phyloP scores from a whole-genome alignment of 2,797 vertebrate species.

The Sorex maritimensis region DNA sequence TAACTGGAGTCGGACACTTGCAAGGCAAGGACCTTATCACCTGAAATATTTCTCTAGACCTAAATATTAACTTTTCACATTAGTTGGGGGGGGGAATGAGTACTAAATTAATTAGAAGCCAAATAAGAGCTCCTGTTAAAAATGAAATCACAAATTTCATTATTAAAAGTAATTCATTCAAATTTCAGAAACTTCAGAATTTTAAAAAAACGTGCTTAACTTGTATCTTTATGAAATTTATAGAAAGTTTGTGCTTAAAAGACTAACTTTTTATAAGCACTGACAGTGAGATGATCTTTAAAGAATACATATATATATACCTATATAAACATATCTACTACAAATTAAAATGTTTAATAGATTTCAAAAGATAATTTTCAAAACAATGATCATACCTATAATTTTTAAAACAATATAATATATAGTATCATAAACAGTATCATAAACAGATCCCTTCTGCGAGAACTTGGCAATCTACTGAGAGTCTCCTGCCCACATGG shows the following conservation, averaged over 20 bases:
- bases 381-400: neutral
- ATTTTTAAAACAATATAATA: no score
- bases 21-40: no score
- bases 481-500: no score
- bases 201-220: neutral
- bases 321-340: no score
- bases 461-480: no score
- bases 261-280: no score
- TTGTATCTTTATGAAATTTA: neutral
- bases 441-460: no score
- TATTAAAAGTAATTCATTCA: constrained; percentile 16
- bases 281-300: neutral
- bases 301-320: no score
- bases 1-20: no score
- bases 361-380: neutral
- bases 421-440: no score
- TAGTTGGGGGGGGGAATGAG: neutral
- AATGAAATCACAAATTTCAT: neutral
- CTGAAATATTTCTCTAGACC: no score
- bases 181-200: neutral
- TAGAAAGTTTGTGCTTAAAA: neutral
- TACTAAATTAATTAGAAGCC: neutral
- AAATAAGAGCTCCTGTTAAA: constrained; percentile 16
- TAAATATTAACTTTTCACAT: neutral
- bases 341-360: neutral